Percentiles rank a stretch among this genome's conserved stretches.
Conservation (phyloP, 2,888 invertebrate genomes). For the Sussaba pulchella region DNA sequence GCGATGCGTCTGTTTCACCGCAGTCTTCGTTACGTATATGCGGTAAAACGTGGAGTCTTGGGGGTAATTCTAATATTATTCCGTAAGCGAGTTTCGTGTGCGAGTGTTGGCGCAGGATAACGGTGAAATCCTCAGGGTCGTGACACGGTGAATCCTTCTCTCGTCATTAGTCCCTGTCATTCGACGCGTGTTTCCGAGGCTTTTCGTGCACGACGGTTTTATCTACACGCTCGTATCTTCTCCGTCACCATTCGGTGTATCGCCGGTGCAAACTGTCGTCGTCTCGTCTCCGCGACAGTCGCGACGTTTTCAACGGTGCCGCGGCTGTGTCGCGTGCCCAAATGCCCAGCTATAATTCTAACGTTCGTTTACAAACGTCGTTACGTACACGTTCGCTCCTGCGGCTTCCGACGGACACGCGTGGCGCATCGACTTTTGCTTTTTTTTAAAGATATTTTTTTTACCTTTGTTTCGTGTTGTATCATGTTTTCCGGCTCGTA, state of each 20-base stretch:
- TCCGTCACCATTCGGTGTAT: constrained; percentile 47
- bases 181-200: constrained; percentile 65
- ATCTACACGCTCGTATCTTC: constrained; percentile 49
- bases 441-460: too few species aligned
- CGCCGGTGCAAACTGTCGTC: constrained; percentile 53
- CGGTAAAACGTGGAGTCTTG: neutral
- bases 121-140: constrained; percentile 61
- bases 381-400: constrained; percentile 17
- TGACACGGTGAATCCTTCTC: constrained; percentile 60
- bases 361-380: constrained; percentile 25
- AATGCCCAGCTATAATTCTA: constrained; percentile 58
- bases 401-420: neutral
- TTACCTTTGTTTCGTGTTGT: too few species aligned
- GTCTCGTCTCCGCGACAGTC: constrained; percentile 49
- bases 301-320: constrained; percentile 45
- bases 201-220: constrained; percentile 68
- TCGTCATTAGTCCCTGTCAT: constrained; percentile 74
- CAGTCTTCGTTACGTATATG: constrained; percentile 11
- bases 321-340: constrained; percentile 56
- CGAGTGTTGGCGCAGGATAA: neutral
- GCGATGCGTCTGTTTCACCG: constrained; percentile 36
- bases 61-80: constrained; percentile 46
- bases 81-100: constrained; percentile 22
- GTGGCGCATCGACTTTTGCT: neutral
- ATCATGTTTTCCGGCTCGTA: too few species aligned